Percentiles rank a stretch among this genome's conserved stretches.
phyloP scores from a whole-genome alignment of 2,888 invertebrate species.

The Mythimna ferrago region DNA sequence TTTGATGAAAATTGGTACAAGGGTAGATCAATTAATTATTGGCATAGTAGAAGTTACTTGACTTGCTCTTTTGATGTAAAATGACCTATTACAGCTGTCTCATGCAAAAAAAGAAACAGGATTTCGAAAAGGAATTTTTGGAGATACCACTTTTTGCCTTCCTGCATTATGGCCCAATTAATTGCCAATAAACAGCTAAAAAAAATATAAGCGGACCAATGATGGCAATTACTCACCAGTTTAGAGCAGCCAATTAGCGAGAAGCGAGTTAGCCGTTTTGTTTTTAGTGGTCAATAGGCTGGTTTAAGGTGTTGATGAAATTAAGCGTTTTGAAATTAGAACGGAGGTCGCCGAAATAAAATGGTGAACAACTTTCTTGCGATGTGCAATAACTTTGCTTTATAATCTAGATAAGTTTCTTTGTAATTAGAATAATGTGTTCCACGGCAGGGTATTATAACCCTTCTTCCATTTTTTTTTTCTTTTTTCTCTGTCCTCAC shows the following conservation, averaged over 20 bases:
- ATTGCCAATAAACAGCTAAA: conserved; percentile 54
- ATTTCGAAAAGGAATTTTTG: background rate
- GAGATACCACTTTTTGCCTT: background rate
- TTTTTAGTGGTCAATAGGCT: conserved; percentile 52
- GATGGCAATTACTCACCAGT: conserved; percentile 57
- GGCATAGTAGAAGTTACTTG: too few species aligned
- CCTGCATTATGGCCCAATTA: conserved; percentile 20
- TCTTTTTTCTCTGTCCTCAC: too few species aligned
- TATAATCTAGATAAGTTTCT: too few species aligned
- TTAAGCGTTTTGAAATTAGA: conserved; percentile 24
- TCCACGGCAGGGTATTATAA: too few species aligned
- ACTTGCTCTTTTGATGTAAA: background rate
- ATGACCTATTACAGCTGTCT: background rate
- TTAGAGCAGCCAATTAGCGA: conserved; percentile 60
- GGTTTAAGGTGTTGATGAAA: conserved; percentile 36
- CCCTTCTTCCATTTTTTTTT: too few species aligned
- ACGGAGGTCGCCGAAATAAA: background rate
- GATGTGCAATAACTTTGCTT: too few species aligned
- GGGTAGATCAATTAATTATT: too few species aligned
- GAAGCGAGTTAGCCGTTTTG: conserved; percentile 45
- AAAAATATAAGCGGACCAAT: conserved; percentile 59
- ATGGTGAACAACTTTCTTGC: background rate
- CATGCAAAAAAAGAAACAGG: background rate
- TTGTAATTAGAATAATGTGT: too few species aligned
- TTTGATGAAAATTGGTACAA: too few species aligned